phyloP scores from a whole-genome alignment of 2,797 vertebrate genomes.

The Alauda arvensis region DNA sequence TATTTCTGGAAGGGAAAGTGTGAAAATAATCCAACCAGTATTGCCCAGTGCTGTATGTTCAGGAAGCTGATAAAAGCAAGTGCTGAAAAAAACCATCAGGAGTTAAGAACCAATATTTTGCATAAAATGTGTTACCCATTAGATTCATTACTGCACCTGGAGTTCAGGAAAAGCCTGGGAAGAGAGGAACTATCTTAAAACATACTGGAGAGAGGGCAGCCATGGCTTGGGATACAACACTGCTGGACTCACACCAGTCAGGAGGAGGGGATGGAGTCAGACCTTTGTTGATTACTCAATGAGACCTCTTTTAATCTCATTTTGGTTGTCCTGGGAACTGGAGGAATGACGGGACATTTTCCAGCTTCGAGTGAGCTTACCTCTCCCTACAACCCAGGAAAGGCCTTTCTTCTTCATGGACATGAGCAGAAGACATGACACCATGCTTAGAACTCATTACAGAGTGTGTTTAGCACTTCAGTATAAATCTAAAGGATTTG shows the following conservation, averaged over 20 bases:
- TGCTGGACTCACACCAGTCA: background rate
- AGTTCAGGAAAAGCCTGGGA: background rate
- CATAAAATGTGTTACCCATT: background rate
- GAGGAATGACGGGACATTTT: background rate
- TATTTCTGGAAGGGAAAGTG: background rate
- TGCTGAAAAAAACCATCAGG: background rate
- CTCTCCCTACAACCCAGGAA: background rate
- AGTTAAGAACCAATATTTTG: background rate
- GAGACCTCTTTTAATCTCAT: background rate
- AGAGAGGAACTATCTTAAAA: background rate
- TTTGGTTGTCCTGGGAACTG: accelerated
- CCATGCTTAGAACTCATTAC: accelerated
- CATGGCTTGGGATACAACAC: accelerated
- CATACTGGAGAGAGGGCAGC: accelerated
- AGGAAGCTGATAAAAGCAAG: background rate
- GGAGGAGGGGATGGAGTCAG: background rate
- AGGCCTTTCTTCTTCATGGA: background rate
- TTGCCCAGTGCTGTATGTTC: background rate
- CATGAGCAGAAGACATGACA: background rate
- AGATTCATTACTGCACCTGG: background rate
- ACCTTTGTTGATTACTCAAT: background rate
- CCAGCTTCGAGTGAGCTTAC: background rate
- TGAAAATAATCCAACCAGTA: background rate
- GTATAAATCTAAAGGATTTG: background rate
- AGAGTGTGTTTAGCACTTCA: background rate